Percentiles rank a stretch among this genome's conserved stretches.
phyloP scores from a whole-genome alignment of 2,888 invertebrate species.

The Sarcophaga variegata region DNA sequence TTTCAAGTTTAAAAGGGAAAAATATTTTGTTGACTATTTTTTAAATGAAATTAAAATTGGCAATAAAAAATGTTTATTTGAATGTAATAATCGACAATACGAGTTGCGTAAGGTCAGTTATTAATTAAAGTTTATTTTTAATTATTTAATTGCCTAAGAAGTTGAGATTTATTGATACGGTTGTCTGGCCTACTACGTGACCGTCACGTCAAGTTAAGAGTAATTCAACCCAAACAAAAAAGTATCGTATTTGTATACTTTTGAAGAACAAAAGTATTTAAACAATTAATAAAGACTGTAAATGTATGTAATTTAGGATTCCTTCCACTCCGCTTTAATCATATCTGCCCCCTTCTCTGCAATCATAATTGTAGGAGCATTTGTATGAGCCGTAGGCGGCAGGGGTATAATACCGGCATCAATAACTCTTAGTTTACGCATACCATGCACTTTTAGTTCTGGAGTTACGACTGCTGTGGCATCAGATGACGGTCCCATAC shows the following conservation, averaged over 20 bases:
- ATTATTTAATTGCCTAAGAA: background rate
- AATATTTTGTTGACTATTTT: too few species aligned
- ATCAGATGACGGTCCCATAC: conserved; percentile 86
- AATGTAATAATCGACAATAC: background rate
- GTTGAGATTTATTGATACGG: background rate
- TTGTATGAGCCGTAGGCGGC: conserved; percentile 85
- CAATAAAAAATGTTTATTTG: too few species aligned
- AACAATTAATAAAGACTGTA: too few species aligned
- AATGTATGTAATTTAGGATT: conserved; percentile 36
- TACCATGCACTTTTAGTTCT: conserved; percentile 84
- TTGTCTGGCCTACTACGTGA: background rate
- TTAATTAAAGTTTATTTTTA: background rate
- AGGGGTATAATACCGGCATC: conserved; percentile 86
- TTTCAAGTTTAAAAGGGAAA: too few species aligned
- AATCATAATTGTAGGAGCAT: conserved; percentile 86
- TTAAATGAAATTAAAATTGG: too few species aligned
- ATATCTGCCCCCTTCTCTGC: conserved; percentile 87
- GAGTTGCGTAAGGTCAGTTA: background rate
- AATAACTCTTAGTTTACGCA: conserved; percentile 84
- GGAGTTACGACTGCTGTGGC: conserved; percentile 85
- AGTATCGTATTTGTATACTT: too few species aligned
- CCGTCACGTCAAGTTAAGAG: background rate
- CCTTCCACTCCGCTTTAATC: conserved; percentile 83
- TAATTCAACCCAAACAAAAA: too few species aligned
- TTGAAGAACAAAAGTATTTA: too few species aligned